Conservation (phyloP, 2,797 vertebrate genomes). For the Microcaecilia unicolor region DNA sequence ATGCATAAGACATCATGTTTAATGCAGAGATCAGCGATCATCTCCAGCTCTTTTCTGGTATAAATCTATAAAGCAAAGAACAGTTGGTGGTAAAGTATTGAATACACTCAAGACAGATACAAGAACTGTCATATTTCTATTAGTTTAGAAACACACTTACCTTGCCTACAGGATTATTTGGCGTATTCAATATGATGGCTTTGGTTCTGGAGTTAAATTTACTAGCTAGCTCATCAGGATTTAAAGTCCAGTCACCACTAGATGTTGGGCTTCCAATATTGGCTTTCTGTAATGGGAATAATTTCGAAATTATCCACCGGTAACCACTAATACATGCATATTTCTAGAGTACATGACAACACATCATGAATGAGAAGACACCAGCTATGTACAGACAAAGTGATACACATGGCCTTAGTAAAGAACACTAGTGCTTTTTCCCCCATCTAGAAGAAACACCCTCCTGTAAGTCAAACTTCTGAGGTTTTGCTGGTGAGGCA, state of each 20-base stretch:
- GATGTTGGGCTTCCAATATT: conserved; percentile 36
- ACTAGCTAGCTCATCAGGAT: conserved; percentile 75
- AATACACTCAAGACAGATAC: background rate
- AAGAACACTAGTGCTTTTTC: no score
- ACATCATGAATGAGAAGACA: background rate
- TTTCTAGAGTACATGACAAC: no score
- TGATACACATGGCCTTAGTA: no score
- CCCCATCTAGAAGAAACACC: no score
- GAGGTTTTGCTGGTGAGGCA: no score
- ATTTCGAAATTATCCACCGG: conserved; percentile 9
- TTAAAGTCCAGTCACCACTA: conserved; percentile 81
- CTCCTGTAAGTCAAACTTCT: no score
- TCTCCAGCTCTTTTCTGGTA: conserved; percentile 75
- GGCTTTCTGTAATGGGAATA: conserved; percentile 55
- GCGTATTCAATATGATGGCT: conserved; percentile 90
- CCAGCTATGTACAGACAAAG: background rate
- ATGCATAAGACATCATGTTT: conserved; percentile 84
- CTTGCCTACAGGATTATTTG: conserved; percentile 89
- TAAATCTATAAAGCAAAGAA: conserved; percentile 62
- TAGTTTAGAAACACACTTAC: conserved; percentile 38
- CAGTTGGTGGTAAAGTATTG: conserved; percentile 3
- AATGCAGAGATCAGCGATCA: conserved; percentile 84
- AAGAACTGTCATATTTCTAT: background rate
- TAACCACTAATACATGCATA: conserved; percentile 5
- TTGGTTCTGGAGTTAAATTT: conserved; percentile 92